Percentiles rank a stretch among this genome's conserved stretches.
Evolutionary conservation across 2,888 invertebrate species (phyloP).

Genomic region (Trichopoda pennipes): DNA sequence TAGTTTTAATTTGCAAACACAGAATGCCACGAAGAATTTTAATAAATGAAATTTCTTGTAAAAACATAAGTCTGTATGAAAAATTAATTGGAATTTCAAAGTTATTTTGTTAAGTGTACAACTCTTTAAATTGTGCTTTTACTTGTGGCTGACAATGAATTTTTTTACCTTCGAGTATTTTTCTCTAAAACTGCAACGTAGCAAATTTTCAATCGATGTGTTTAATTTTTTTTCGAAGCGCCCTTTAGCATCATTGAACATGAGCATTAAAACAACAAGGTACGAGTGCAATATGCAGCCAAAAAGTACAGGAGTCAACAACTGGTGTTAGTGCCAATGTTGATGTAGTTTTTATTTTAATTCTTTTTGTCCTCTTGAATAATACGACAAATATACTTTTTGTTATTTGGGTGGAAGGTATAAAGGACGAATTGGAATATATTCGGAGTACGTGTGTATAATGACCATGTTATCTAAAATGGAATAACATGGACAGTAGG

Average conservation of each 20-base stretch:
- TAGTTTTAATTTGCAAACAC: no score
- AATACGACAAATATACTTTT: constrained; percentile 66
- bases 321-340: constrained; percentile 66
- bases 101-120: constrained; percentile 51
- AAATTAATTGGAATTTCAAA: neutral
- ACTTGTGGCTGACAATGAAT: constrained; percentile 53
- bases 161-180: constrained; percentile 25
- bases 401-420: constrained; percentile 36
- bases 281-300: constrained; percentile 37
- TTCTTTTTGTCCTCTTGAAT: constrained; percentile 47
- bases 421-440: constrained; percentile 30
- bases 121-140: neutral
- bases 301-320: constrained; percentile 61
- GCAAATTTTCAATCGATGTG: constrained; percentile 56
- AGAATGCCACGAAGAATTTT: no score
- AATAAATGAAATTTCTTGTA: no score
- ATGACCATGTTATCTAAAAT: constrained; percentile 66
- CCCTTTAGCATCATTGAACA: constrained; percentile 70
- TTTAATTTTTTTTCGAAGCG: constrained; percentile 55
- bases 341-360: constrained; percentile 47
- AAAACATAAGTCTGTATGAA: no score
- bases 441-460: constrained; percentile 2
- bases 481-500: constrained; percentile 66
- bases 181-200: constrained; percentile 35
- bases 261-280: constrained; percentile 63